Conservation (phyloP, 2,113 vertebrate genomes). For the Trinectes maculatus region DNA sequence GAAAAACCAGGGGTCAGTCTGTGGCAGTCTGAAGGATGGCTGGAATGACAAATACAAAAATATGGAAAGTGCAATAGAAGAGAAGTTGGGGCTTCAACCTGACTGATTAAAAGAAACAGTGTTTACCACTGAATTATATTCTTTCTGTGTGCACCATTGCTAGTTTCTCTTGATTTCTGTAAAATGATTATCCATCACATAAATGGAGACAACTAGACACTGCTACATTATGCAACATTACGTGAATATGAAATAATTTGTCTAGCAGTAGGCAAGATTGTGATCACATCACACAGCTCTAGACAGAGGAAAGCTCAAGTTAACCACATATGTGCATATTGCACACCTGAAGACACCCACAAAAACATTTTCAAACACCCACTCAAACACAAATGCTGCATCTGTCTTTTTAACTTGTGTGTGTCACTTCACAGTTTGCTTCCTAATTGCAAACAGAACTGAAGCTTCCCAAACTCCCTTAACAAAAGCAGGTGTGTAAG, state of each 20-base stretch:
- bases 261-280: not conserved
- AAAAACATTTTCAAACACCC: conserved; percentile 10
- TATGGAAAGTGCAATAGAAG: not conserved
- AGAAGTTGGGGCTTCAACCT: not conserved
- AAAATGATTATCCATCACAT: too few relatives aligned
- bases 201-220: too few relatives aligned
- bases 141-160: not conserved
- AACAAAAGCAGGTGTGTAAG: conserved; percentile 44
- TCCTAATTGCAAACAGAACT: not conserved
- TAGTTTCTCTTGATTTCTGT: too few relatives aligned
- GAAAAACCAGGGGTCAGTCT: conserved; percentile 54
- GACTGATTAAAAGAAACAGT: not conserved
- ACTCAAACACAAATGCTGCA: not conserved
- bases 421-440: not conserved
- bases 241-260: too few relatives aligned
- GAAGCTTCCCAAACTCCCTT: conserved; percentile 2
- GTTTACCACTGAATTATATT: not conserved
- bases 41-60: conserved; percentile 10
- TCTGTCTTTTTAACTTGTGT: not conserved
- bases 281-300: not conserved
- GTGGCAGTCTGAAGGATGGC: conserved; percentile 36
- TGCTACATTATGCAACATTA: not conserved
- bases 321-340: not conserved
- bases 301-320: not conserved
- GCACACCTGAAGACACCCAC: not conserved